Evolutionary conservation across 2,797 vertebrate genomes (phyloP).

Genomic region (Bucorvus abyssinicus): DNA sequence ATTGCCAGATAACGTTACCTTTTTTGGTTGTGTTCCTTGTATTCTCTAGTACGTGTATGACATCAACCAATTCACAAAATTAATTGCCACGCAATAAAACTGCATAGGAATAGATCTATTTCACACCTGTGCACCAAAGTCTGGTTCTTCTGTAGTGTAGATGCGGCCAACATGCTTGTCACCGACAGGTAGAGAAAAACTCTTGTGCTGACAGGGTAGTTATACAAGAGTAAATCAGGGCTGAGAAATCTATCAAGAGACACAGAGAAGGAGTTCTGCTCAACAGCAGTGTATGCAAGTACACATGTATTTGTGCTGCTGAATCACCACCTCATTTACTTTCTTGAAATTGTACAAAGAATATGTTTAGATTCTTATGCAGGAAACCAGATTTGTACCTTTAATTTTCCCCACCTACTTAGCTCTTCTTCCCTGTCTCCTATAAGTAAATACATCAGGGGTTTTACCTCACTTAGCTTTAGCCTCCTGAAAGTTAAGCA

Average conservation of each 20-base stretch:
- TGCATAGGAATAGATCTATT: neutral
- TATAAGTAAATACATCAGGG: neutral
- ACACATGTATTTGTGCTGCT: neutral
- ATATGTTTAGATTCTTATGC: neutral
- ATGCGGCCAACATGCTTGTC: neutral
- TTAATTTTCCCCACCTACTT: neutral
- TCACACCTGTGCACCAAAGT: neutral
- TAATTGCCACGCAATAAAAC: neutral
- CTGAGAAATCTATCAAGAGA: neutral
- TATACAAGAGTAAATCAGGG: neutral
- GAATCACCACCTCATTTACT: neutral
- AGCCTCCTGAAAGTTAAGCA: neutral
- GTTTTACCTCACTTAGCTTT: neutral
- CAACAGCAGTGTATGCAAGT: neutral
- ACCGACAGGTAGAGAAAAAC: neutral
- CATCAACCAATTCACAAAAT: neutral
- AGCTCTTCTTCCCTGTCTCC: neutral
- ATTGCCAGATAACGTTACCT: neutral
- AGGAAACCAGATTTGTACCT: neutral
- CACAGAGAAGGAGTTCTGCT: neutral
- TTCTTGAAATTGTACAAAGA: neutral
- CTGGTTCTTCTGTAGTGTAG: neutral
- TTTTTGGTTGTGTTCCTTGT: neutral
- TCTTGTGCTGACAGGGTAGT: neutral
- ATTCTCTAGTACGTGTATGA: neutral